These are phyloP conservation scores for Apodemia duryi DNA, from an alignment of 2,888 invertebrate species.

Conservation along the genomic window DNA sequence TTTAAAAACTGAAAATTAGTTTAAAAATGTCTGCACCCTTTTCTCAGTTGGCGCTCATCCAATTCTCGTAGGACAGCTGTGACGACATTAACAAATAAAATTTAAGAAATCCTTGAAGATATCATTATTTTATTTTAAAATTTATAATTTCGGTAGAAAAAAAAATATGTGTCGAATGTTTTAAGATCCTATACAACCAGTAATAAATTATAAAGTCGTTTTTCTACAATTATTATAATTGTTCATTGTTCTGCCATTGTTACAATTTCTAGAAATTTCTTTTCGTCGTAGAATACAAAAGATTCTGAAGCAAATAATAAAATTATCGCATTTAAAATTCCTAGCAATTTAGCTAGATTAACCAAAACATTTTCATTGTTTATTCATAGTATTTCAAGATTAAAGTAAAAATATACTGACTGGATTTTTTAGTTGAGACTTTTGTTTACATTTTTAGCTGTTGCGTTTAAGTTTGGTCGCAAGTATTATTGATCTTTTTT, in stretches of 20 bases:
- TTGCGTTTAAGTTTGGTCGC: too few relatives aligned
- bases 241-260: not conserved
- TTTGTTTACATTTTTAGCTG: too few relatives aligned
- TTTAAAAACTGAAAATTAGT: not conserved
- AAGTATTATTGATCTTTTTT: too few relatives aligned
- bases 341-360: not conserved
- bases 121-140: too few relatives aligned
- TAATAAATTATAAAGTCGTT: not conserved
- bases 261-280: not conserved
- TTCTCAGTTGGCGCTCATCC: conserved; percentile 3
- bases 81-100: not conserved
- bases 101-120: not conserved
- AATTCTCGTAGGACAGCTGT: not conserved
- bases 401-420: not conserved
- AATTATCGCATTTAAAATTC: not conserved
- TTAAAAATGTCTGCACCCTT: conserved; percentile 9
- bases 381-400: not conserved
- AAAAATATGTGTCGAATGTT: not conserved
- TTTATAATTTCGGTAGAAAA: not conserved
- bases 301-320: not conserved
- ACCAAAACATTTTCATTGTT: not conserved
- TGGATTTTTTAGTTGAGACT: too few relatives aligned
- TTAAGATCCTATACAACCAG: not conserved
- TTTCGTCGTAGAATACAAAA: not conserved
- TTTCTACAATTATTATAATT: not conserved